These are phyloP conservation scores for Chrysopa pallens DNA, from an alignment of 1,140 invertebrate species.

Conservation along the genomic window DNA sequence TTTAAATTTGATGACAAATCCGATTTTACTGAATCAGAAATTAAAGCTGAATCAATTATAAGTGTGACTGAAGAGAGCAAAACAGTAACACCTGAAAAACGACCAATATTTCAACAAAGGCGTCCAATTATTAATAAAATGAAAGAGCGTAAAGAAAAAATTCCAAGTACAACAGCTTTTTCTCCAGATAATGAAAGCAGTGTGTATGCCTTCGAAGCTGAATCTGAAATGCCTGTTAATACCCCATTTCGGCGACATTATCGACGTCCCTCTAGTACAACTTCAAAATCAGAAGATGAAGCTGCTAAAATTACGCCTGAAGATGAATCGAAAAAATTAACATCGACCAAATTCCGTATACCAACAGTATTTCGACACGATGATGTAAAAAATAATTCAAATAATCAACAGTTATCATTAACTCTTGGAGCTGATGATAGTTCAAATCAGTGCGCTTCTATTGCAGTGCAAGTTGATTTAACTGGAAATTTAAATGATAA, in stretches of 20 bases:
- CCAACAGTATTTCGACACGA: constrained; percentile 4
- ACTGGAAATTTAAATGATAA: constrained; percentile 9
- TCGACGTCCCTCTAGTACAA: constrained; percentile 23
- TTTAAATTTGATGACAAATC: constrained; percentile 5
- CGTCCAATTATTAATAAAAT: constrained; percentile 32
- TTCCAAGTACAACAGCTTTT: constrained; percentile 36
- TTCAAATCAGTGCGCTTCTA: constrained; percentile 25
- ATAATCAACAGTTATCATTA: constrained; percentile 6
- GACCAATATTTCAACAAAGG: constrained; percentile 27
- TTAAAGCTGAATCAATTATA: no score
- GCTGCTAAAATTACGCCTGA: constrained; percentile 11
- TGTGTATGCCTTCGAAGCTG: constrained; percentile 50
- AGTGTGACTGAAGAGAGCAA: not conserved
- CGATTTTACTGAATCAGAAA: not conserved
- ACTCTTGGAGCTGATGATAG: constrained; percentile 8
- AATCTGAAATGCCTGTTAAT: constrained; percentile 29
- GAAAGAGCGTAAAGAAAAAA: constrained; percentile 23
- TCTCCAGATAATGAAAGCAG: constrained; percentile 50
- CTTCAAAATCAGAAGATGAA: constrained; percentile 22
- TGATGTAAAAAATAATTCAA: constrained; percentile 1
- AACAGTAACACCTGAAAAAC: constrained; percentile 24
- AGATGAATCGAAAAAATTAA: constrained; percentile 17
- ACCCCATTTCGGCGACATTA: constrained; percentile 37
- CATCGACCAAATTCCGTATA: constrained; percentile 7
- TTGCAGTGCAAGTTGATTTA: constrained; percentile 38